Base-by-base conservation (phyloP, 2,113 vertebrate genomes). In the Scalopus aquaticus region DNA sequence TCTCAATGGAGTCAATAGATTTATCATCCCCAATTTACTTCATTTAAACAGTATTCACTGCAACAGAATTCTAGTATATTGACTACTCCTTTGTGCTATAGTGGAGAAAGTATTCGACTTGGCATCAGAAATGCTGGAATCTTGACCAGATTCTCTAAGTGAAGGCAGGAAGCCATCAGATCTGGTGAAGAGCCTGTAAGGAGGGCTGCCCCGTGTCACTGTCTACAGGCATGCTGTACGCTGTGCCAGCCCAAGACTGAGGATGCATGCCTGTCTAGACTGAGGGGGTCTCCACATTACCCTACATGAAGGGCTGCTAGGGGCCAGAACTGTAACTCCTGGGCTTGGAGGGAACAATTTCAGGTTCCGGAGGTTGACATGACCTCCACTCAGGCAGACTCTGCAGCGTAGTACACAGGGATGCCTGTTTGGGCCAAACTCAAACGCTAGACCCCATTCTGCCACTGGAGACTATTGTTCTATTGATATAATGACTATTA, bases 11-110 rank as follows among this genome's bases (percentile, higher is more conserved):
- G 24, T 62, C 49, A 51, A 76, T 74, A 56, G 37, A 79, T 44
- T 89, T 83, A 91, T 79, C 92, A 74, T 77, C 69, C 83, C 49
- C 79, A 83, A 19, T 74, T 91, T 37, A 65, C 51, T 91, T 82
- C 90, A 67, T 95, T 93, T 86, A 93, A 79, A 93, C 24, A 86
- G 70, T 35, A 83, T 72, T 65, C 17, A 80, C 51, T 51, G 46
- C 74, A 82, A 83, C 46, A 86, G 85, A 96, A 78, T 77, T 89
- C 80, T 87, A 32, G 19, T n/a, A 76, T 51, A 49, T 85, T 85
- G 60, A 24, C 88, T 82, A 94, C 49, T 72, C 70, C 20, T 85
- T 73, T 82, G 44, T 83, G 67, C 62, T 46, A 73, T 67, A 12
- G 13, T 54, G 35, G 73, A 74, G 9, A 90, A 67, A 92, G 44